phyloP scores from a whole-genome alignment of 2,113 vertebrate species.

The Acrocephalus arundinaceus region DNA sequence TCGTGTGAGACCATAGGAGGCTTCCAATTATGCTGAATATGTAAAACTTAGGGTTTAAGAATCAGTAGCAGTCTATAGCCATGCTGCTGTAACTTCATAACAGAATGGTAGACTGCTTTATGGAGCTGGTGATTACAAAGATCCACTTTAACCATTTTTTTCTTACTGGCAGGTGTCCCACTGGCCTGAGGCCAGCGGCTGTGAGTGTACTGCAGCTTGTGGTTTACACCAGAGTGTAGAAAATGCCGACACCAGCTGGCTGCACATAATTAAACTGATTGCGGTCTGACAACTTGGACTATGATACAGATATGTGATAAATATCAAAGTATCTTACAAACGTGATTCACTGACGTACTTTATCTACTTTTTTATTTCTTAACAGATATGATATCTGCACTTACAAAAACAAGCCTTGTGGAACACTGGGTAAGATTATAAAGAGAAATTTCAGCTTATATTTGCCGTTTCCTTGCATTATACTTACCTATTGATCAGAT shows the following conservation, averaged over 20 bases:
- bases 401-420: conserved; percentile 99
- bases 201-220: conserved; percentile 61
- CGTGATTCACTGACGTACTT: conserved; percentile 60
- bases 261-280: conserved; percentile 76
- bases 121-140: conserved; percentile 66
- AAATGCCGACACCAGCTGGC: conserved; percentile 69
- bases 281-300: conserved; percentile 68
- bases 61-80: conserved; percentile 33
- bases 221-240: conserved; percentile 71
- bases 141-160: conserved; percentile 71
- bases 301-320: conserved; percentile 64
- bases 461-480: conserved; percentile 6
- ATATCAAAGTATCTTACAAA: conserved; percentile 48
- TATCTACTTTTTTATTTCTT: conserved; percentile 60
- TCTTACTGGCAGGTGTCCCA: conserved; percentile 74
- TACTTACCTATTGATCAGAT: background rate
- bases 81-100: conserved; percentile 32
- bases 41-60: background rate
- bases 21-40: background rate
- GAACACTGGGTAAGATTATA: conserved; percentile 91
- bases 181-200: conserved; percentile 70
- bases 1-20: background rate
- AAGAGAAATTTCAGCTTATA: conserved; percentile 40
- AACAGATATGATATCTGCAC: conserved; percentile 98
- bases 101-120: conserved; percentile 60